phyloP scores from a whole-genome alignment of 2,797 vertebrate species.

The Yasuhikotakia modesta region DNA sequence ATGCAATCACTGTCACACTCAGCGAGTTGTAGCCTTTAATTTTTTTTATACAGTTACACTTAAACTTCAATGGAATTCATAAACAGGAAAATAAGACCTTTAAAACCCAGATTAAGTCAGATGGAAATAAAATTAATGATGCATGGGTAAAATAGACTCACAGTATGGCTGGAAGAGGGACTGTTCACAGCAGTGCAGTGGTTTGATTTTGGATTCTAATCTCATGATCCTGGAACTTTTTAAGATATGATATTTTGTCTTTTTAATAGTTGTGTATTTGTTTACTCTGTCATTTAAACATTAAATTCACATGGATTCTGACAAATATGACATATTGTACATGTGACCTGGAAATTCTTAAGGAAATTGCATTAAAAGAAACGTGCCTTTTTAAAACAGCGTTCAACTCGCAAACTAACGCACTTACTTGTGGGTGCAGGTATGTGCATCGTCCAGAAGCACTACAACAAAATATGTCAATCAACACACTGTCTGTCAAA shows the following conservation, averaged over 20 bases:
- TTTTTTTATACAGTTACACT: neutral
- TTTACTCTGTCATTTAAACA: constrained; percentile 41
- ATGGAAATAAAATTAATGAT: neutral
- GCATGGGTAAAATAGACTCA: neutral
- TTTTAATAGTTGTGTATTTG: constrained; percentile 28
- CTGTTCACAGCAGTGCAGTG: neutral
- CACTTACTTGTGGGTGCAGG: neutral
- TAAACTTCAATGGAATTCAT: neutral
- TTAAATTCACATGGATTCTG: constrained; percentile 27
- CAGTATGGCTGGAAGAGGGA: constrained; percentile 1
- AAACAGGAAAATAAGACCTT: neutral
- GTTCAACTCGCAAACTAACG: neutral
- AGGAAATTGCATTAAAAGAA: constrained; percentile 45
- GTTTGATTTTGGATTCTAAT: neutral
- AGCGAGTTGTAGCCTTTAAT: neutral
- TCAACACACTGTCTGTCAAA: too few species aligned
- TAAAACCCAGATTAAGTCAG: neutral
- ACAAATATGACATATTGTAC: constrained; percentile 30
- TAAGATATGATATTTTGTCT: constrained; percentile 29
- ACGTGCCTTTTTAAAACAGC: constrained; percentile 41
- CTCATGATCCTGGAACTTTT: constrained; percentile 17
- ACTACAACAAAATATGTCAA: neutral
- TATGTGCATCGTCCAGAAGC: neutral
- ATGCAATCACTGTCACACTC: constrained; percentile 8
- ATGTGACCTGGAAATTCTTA: constrained; percentile 25